Evolutionary conservation across 2,113 vertebrate species (phyloP).

Genomic region (Paradoxurus hermaphroditus): DNA sequence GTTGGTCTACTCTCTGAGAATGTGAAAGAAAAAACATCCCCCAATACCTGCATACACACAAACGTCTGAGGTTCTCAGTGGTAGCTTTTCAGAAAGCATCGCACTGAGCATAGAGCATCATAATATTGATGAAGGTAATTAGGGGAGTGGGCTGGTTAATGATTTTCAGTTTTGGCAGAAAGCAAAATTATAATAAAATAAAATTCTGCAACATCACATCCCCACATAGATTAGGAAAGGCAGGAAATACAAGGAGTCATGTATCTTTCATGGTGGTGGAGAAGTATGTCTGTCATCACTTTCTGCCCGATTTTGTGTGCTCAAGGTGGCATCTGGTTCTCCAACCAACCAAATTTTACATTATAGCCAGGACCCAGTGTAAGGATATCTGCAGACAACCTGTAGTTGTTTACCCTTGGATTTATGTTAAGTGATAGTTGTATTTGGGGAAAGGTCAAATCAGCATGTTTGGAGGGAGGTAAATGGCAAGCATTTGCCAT

Average conservation of each 20-base stretch:
- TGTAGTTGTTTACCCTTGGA: not conserved
- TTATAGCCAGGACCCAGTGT: not conserved
- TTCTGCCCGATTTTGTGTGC: not conserved
- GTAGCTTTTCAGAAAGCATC: not conserved
- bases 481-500: not conserved
- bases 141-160: not conserved
- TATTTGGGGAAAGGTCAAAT: not conserved
- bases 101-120: not conserved
- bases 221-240: not conserved
- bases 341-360: not conserved
- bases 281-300: not conserved
- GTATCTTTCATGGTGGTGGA: not conserved
- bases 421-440: not conserved
- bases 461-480: not conserved
- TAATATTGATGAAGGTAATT: not conserved
- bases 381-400: not conserved
- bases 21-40: not conserved
- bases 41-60: not conserved
- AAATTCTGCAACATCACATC: not conserved
- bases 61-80: not conserved
- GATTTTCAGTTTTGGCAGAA: not conserved
- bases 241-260: not conserved
- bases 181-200: constrained; percentile 41
- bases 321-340: not conserved
- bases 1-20: not conserved